Evolutionary conservation across 2,888 invertebrate genomes (phyloP).

Genomic region (Calameuta filiformis): DNA sequence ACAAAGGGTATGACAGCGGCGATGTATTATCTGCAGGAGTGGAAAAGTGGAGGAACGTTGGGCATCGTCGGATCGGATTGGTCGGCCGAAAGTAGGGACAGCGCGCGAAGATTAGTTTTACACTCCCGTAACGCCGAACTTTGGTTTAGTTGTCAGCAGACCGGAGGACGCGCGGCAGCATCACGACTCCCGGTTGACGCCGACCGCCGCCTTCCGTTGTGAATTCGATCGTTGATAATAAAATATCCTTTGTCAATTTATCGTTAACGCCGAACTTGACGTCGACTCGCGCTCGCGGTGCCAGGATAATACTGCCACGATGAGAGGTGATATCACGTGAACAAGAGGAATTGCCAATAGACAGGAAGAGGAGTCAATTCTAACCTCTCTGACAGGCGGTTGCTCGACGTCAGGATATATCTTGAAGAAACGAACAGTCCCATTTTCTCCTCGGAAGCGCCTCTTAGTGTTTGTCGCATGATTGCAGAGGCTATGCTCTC

Average conservation of each 20-base stretch:
- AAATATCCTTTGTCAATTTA: too few species aligned
- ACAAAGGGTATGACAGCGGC: background rate
- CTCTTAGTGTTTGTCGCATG: background rate
- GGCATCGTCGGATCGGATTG: conserved; percentile 16
- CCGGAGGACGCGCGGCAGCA: background rate
- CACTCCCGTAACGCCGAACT: conserved; percentile 41
- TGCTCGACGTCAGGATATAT: background rate
- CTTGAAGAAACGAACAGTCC: background rate
- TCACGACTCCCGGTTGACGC: background rate
- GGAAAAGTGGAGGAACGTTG: conserved; percentile 8
- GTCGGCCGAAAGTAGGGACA: conserved; percentile 40
- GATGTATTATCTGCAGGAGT: background rate
- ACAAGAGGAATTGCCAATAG: background rate
- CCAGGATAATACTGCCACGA: background rate
- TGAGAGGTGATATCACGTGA: background rate
- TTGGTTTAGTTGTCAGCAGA: conserved; percentile 43
- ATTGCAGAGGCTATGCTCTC: background rate
- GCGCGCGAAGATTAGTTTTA: conserved; percentile 52
- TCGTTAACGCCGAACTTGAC: too few species aligned
- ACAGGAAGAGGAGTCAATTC: background rate
- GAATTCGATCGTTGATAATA: too few species aligned
- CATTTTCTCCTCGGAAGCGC: background rate
- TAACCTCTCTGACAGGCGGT: background rate
- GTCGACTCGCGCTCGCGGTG: background rate
- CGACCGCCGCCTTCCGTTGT: too few species aligned